A percentile compares a stretch with the other conserved stretches of the same genome.
phyloP scores from a whole-genome alignment of 2,113 vertebrate species.

The Campylorhamphus procurvoides region DNA sequence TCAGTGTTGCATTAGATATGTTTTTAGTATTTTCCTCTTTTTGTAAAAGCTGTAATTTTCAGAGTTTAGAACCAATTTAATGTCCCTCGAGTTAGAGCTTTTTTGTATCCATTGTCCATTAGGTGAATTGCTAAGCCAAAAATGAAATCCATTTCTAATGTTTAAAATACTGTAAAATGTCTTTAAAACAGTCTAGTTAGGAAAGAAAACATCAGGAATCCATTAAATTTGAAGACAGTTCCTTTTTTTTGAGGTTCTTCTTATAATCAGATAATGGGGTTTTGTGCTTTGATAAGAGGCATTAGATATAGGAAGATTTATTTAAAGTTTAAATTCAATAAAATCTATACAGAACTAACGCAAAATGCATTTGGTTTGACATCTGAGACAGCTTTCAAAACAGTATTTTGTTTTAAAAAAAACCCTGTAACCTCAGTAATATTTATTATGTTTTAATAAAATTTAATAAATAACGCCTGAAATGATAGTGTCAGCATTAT shows the following conservation, averaged over 20 bases:
- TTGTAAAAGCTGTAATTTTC: constrained; percentile 86
- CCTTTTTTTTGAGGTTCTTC: constrained; percentile 61
- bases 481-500: not conserved
- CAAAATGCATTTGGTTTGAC: constrained; percentile 71
- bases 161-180: constrained; percentile 81
- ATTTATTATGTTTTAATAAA: constrained; percentile 69
- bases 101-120: constrained; percentile 85
- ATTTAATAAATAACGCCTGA: constrained; percentile 61
- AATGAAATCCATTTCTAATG: constrained; percentile 83
- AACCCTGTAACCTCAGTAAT: not conserved
- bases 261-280: constrained; percentile 76
- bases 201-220: constrained; percentile 72
- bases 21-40: constrained; percentile 86
- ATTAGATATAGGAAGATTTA: constrained; percentile 76
- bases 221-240: constrained; percentile 78
- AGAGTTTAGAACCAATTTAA: constrained; percentile 85
- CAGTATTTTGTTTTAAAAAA: constrained; percentile 37
- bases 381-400: constrained; percentile 70
- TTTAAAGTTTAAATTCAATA: constrained; percentile 78
- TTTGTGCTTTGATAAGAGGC: constrained; percentile 75
- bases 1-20: constrained; percentile 81
- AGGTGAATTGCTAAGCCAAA: constrained; percentile 83
- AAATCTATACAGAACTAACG: constrained; percentile 69
- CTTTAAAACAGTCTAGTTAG: constrained; percentile 76
- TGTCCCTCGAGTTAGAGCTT: constrained; percentile 80